phyloP scores from a whole-genome alignment of 2,113 vertebrate genomes.

The Oncorhynchus tshawytscha region DNA sequence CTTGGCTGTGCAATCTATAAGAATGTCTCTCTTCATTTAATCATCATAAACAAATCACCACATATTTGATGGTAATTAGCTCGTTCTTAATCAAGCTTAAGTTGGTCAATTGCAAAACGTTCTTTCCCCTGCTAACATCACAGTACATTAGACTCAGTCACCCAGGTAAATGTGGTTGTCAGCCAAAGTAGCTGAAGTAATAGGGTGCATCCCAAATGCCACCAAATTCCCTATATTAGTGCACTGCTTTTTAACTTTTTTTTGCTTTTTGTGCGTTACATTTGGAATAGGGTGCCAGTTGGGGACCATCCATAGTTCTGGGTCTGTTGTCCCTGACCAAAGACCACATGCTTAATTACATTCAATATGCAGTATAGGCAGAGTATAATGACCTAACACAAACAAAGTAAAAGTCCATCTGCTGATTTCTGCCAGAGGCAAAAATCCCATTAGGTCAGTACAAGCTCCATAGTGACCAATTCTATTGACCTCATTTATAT shows the following conservation, averaged over 20 bases:
- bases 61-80: no score
- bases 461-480: neutral
- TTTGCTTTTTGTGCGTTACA: no score
- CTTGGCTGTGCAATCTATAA: no score
- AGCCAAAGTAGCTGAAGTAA: neutral
- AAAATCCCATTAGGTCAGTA: neutral
- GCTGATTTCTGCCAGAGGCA: neutral
- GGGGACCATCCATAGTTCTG: neutral
- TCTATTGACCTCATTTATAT: conserved; percentile 22
- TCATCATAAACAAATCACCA: no score
- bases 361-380: neutral
- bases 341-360: neutral
- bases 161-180: conserved; percentile 21
- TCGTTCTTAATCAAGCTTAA: neutral
- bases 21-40: no score
- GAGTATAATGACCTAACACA: conserved; percentile 1
- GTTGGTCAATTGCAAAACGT: neutral
- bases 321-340: conserved; percentile 4
- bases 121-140: neutral
- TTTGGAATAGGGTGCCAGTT: no score
- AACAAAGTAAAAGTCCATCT: neutral
- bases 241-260: no score
- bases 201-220: neutral
- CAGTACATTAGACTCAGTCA: conserved; percentile 5
- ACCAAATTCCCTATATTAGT: no score